A percentile compares a stretch with the other conserved stretches of the same genome.
Conservation (phyloP, 2,797 vertebrate species). For the Tarsius wallacei region DNA sequence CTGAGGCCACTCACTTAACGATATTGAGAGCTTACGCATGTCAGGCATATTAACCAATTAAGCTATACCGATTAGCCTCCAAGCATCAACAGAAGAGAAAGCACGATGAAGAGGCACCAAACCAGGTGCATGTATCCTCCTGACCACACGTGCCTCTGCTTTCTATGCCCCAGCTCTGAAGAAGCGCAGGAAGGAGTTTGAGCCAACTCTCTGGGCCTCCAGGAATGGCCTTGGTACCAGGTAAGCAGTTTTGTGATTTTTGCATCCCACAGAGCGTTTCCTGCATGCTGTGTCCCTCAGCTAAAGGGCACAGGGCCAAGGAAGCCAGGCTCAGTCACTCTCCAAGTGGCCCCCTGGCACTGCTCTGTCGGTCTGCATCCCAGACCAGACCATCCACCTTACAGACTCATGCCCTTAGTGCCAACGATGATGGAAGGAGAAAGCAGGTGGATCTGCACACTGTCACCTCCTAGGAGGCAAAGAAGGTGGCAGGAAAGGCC, state of each 20-base stretch:
- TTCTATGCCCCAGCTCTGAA: neutral
- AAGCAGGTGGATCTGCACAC: neutral
- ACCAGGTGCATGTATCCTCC: neutral
- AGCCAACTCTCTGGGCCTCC: neutral
- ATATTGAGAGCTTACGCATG: neutral
- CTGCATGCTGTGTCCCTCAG: neutral
- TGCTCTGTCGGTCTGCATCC: neutral
- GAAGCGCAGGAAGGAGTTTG: accelerated
- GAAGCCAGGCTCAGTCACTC: neutral
- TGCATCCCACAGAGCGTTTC: accelerated
- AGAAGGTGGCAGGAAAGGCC: no score
- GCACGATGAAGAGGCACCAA: neutral
- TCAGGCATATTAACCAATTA: neutral
- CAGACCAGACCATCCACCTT: no score
- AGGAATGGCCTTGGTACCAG: neutral
- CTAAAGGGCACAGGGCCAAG: neutral
- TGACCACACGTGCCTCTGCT: accelerated
- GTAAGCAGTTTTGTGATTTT: neutral
- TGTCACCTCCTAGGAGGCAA: neutral
- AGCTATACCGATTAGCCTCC: neutral
- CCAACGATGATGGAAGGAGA: no score
- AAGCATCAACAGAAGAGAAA: neutral
- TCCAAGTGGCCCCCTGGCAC: neutral
- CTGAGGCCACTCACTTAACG: neutral
- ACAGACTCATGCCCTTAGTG: neutral